Base-by-base conservation (phyloP, 2,797 vertebrate species). In the Chrosomus eos region DNA sequence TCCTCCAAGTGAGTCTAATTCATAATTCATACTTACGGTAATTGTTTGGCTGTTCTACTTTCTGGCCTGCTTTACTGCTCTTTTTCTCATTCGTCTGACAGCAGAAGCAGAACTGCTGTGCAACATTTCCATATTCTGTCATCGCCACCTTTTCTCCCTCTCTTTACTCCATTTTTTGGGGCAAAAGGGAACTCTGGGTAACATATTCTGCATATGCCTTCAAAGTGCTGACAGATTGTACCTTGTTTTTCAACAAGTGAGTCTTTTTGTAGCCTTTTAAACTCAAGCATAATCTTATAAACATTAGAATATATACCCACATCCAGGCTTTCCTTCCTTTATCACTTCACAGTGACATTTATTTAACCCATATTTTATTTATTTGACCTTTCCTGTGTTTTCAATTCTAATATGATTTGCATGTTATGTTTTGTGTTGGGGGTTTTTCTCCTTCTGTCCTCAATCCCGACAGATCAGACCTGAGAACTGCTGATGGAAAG, bases 91-190 rank as follows among this genome's bases (percentile, higher is more conserved):
- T 7, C 28, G 19, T 74, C 31, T 33, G 51, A n/a, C 48, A 58
- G 51, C 73, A 31, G 16, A n/a, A 53, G 48, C 48, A 36, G 31
- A 53, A 53, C 48, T 19, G 72, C 48, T 36, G 48, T 5, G 21
- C 31, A n/a, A 21, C 33, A 45, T 82, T 40, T 74, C 55, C 51
- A 31, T 31, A 19, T 82, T 7, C 26, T 81, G 26, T 64, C 40
- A 87, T 11, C 26, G 45, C 9, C 4, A 8, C n/a, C 1, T 18
- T 82, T 86, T 87, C n/a, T 64, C 82, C 45, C 74, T 79, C 67
- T n/a, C n/a, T n/a, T n/a, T n/a, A n/a, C n/a, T n/a, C n/a, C n/a
- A n/a, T n/a, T n/a, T 81, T 70, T 43, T 36, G 81, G 83, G 71
- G 86, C 84, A 75, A 23, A 75, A 55, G 73, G 73, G 51, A 58